Percentiles rank a stretch among this genome's conserved stretches.
Evolutionary conservation across 1,140 invertebrate genomes (phyloP).

Genomic region (Diabrotica undecimpunctata): DNA sequence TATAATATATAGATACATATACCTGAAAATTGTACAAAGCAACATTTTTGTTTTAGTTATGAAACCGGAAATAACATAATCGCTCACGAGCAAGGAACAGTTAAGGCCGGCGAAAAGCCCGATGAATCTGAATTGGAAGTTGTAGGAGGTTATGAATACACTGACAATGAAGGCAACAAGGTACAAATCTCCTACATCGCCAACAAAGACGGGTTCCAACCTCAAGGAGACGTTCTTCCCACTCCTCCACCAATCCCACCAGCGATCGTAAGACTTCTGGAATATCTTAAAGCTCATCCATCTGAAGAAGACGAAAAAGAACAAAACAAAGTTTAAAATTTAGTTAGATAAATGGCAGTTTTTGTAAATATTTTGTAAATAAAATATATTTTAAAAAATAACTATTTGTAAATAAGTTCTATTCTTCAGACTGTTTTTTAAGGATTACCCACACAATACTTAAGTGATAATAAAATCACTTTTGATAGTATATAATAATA

Average conservation of each 20-base stretch:
- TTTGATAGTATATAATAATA: too few species aligned
- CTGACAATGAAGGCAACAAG: constrained; percentile 54
- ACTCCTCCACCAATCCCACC: constrained; percentile 68
- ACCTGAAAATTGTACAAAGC: too few species aligned
- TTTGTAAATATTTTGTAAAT: neutral
- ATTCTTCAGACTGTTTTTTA: too few species aligned
- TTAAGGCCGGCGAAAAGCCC: constrained; percentile 39
- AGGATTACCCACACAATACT: too few species aligned
- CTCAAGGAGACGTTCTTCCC: constrained; percentile 58
- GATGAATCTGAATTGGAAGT: constrained; percentile 37
- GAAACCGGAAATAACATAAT: constrained; percentile 58
- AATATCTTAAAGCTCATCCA: constrained; percentile 30
- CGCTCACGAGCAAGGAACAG: constrained; percentile 51
- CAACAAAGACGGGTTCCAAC: constrained; percentile 57
- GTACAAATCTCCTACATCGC: constrained; percentile 54
- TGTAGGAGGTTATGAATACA: constrained; percentile 38
- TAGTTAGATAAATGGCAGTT: neutral
- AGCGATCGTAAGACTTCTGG: constrained; percentile 58
- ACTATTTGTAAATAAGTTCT: too few species aligned
- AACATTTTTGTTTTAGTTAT: constrained; percentile 40
- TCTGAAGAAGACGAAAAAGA: neutral
- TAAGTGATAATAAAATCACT: too few species aligned
- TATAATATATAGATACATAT: too few species aligned
- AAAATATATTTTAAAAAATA: neutral
- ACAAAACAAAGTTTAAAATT: neutral